Percentiles rank a stretch among this genome's conserved stretches.
phyloP scores from a whole-genome alignment of 2,888 invertebrate genomes.

The Tholera decimalis region DNA sequence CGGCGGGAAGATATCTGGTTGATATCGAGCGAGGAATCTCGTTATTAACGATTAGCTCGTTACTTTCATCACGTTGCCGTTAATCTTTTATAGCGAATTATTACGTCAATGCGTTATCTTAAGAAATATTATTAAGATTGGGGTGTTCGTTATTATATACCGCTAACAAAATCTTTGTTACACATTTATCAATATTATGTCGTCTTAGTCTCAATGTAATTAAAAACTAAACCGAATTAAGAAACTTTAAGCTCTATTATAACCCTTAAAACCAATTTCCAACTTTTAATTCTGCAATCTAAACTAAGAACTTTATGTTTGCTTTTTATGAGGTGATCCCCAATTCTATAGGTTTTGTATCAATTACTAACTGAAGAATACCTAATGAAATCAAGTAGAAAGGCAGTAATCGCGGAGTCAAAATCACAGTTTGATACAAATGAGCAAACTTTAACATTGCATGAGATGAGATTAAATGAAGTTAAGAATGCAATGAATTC shows the following conservation, averaged over 20 bases:
- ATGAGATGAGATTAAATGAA: background rate
- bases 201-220: background rate
- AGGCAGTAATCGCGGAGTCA: no score
- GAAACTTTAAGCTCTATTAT: no score
- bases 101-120: conserved; percentile 29
- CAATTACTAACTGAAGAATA: no score
- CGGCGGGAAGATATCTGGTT: conserved; percentile 30
- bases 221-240: no score
- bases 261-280: no score
- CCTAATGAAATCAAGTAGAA: no score
- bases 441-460: no score
- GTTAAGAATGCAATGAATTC: background rate
- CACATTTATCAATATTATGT: background rate
- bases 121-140: conserved; percentile 41
- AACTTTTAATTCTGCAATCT: no score
- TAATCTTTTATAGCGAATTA: conserved; percentile 39
- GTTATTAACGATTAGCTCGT: conserved; percentile 45
- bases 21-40: conserved; percentile 39
- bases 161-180: background rate
- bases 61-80: conserved; percentile 47
- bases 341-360: no score
- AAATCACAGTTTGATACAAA: no score
- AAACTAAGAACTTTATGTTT: no score
- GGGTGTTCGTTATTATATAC: conserved; percentile 20
- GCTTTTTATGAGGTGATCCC: no score